These are phyloP conservation scores for Synergus umbraculus DNA, from an alignment of 2,888 invertebrate species.

Conservation along the genomic window DNA sequence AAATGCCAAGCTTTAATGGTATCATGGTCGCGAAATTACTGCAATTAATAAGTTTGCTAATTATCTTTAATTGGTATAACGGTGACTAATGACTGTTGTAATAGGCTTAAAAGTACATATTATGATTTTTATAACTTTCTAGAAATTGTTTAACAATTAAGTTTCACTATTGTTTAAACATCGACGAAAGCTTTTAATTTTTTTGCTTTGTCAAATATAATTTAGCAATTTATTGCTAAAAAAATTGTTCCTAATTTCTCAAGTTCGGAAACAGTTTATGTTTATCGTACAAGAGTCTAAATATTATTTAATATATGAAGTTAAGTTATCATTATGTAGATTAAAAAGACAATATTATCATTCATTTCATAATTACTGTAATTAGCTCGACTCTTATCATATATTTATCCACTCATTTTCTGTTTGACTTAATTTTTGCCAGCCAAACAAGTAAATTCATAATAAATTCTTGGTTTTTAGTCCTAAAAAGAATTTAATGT, in stretches of 20 bases:
- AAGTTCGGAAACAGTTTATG: no score
- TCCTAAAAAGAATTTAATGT: not conserved
- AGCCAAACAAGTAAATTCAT: not conserved
- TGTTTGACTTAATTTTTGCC: slow-evolving; percentile 1
- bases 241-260: not conserved
- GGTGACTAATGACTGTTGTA: not conserved
- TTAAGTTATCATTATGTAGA: slow-evolving; percentile 19
- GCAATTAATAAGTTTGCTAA: not conserved
- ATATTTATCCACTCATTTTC: slow-evolving; percentile 19
- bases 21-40: slow-evolving; percentile 1
- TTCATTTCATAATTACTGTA: slow-evolving; percentile 20
- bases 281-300: not conserved
- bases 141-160: not conserved
- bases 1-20: not conserved
- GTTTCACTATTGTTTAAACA: not conserved
- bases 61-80: not conserved
- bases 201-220: not conserved
- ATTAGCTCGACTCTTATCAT: slow-evolving; percentile 17
- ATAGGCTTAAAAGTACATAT: not conserved
- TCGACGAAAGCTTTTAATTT: not conserved
- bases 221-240: not conserved
- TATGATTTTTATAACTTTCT: not conserved
- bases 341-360: slow-evolving; percentile 25
- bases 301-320: slow-evolving; percentile 11
- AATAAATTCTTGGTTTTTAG: not conserved